Percentiles rank a stretch among this genome's conserved stretches.
These are phyloP conservation scores for Agrotis segetum DNA, from an alignment of 2,888 invertebrate genomes.

Conservation along the genomic window DNA sequence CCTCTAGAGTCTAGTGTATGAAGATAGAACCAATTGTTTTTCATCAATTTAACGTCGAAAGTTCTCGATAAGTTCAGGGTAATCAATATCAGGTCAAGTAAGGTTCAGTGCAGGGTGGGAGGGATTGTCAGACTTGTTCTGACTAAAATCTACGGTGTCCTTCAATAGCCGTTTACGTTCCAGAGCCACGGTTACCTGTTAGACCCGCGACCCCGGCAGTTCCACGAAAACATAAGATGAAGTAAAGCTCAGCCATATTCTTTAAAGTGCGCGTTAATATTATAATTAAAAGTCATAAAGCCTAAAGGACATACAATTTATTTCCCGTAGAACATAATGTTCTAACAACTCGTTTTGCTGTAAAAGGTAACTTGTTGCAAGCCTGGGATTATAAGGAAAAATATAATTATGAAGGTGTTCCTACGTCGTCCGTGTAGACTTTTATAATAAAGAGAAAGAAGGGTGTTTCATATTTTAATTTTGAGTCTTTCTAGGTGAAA, in stretches of 20 bases:
- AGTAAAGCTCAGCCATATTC: neutral
- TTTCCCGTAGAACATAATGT: neutral
- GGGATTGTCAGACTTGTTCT: too few species aligned
- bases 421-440: neutral
- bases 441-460: neutral
- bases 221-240: too few species aligned
- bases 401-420: conserved; percentile 15
- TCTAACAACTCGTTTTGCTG: neutral
- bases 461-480: neutral
- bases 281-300: conserved; percentile 27
- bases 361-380: conserved; percentile 12
- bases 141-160: too few species aligned
- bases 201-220: too few species aligned
- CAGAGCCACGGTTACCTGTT: too few species aligned
- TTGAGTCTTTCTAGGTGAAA: neutral
- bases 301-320: conserved; percentile 19
- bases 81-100: too few species aligned
- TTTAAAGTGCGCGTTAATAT: neutral
- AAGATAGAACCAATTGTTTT: too few species aligned
- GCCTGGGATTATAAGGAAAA: conserved; percentile 17
- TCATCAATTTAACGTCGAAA: too few species aligned
- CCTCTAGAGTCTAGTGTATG: too few species aligned
- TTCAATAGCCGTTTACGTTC: too few species aligned
- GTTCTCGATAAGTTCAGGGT: too few species aligned
- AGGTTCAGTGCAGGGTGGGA: too few species aligned